Base-by-base conservation (phyloP, 2,888 invertebrate genomes). In the Synanthedon myopaeformis region DNA sequence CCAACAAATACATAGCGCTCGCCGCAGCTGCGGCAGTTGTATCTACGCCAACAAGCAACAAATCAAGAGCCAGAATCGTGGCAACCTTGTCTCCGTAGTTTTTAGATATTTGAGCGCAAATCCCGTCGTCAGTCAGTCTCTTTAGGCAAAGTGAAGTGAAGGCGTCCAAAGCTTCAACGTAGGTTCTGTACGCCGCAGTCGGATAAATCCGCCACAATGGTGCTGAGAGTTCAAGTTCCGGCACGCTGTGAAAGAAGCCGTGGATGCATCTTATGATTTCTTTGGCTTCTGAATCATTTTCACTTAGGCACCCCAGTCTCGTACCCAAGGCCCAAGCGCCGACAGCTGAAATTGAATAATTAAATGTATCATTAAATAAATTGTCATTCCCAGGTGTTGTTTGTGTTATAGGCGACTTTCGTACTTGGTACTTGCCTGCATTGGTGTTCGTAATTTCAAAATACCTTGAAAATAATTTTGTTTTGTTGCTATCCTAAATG, bases 271-370 rank as follows among this genome's bases (percentile, higher is more conserved):
- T 89, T 57, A 96, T 94, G 72, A 96, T 93, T 69, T 90, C 89
- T 70, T 91, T 92, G 0, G 93, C 92, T 66, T 93, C 92, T 0
- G 91, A 90, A 55, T 94, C 92, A 51, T 92, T 91, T 13, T 89
- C 88, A 55, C 89, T 88, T 51, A 94, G 73, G 76, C 94, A 94
- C 19, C 94, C 94, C 53, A 96, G 81, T 61, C 96, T 89, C 23
- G 92, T 92, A 66, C 96, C 95, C 66, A 96, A 83, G 4, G 95
- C 93, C 69, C 95, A 94, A 61, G 92, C 89, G 14, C 93, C 94
- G 2, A 96, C 94, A 61, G 95, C 94, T 94, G 72, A 56, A 78
- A 78, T 58, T 58, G 57, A 61, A 23, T 3, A 1, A 23, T 17
- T 5, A 17, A 13, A 49, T 49, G 11, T 49, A 19, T 49, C 14